Base-by-base conservation (phyloP, 2,797 vertebrate genomes). In the Sebastes aleutianus region DNA sequence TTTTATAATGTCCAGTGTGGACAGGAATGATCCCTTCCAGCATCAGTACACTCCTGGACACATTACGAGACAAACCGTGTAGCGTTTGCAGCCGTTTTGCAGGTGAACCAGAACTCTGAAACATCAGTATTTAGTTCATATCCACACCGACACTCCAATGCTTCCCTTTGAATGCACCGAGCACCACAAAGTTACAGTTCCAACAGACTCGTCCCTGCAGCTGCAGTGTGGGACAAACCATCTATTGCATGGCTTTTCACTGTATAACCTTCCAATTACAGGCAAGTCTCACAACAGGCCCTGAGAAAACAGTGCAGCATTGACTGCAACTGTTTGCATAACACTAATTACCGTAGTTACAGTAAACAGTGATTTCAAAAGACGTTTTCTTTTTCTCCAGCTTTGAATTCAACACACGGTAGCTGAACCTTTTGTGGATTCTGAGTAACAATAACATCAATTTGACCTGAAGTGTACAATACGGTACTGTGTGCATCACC, bases 361-460 rank as follows among this genome's bases (percentile, higher is more conserved):
- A 76, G 79, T 90, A 89, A 92, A 91, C 93, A 92, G 3, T 3
- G 1, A 39, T 84, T 85, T 83, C 64, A 74, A 87, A 82, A 68
- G 82, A 31, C 0, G n/a, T 32, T 67, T 74, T 43, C 61, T 83
- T 80, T 70, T 58, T 47, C 18, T 71, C 58, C 3, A 84, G 70
- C 71, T 82, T 36, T 70, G 58, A 79, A 74, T 78, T 82, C 69
- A 76, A 11, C 64, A 63, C 68, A 50, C 54, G 8, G 64, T 1
- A 56, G 70, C 76, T 73, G 79, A 87, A 59, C 26, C 76, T 86
- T 84, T 86, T 87, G 87, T 86, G 66, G 26, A 72, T 59, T 82
- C 66, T 36, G 20, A 57, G 70, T 7, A 70, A 86, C 79, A 88
- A 84, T 75, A 88, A 82, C 85, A 83, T 69, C 67, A 81, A 82